Evolutionary conservation across 2,113 vertebrate genomes (phyloP).

Genomic region (Ranitomeya variabilis): DNA sequence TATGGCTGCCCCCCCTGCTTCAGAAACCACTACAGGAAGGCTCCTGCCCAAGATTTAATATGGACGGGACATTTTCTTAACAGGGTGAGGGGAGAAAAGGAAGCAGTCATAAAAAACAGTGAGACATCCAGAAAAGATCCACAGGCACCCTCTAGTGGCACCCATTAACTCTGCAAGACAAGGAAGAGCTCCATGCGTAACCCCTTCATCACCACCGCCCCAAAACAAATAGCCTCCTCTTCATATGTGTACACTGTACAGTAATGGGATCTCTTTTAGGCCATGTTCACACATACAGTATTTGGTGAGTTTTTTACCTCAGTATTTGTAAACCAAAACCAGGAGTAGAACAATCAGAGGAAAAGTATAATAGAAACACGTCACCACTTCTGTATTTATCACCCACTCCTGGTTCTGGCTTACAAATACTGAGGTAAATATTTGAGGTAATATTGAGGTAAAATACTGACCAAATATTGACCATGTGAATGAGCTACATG

Average conservation of each 20-base stretch:
- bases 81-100: conserved; percentile 39
- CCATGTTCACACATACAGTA: too few species aligned
- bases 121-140: background rate
- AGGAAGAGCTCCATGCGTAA: background rate
- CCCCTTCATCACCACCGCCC: background rate
- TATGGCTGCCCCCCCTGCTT: background rate
- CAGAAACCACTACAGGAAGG: background rate
- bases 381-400: too few species aligned
- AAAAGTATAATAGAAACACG: too few species aligned
- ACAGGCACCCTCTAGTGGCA: conserved; percentile 51
- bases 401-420: too few species aligned
- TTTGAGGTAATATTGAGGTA: too few species aligned
- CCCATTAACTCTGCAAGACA: conserved; percentile 28
- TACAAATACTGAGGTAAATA: too few species aligned
- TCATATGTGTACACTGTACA: background rate
- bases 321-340: too few species aligned
- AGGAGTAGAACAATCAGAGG: too few species aligned
- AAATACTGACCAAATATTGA: too few species aligned
- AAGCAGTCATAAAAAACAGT: conserved; percentile 42
- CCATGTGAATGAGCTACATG: too few species aligned
- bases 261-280: background rate
- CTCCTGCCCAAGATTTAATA: conserved; percentile 29
- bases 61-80: conserved; percentile 36
- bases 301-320: too few species aligned
- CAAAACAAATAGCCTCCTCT: background rate